Conservation (phyloP, 1,140 invertebrate species). For the Papilio polytes region DNA sequence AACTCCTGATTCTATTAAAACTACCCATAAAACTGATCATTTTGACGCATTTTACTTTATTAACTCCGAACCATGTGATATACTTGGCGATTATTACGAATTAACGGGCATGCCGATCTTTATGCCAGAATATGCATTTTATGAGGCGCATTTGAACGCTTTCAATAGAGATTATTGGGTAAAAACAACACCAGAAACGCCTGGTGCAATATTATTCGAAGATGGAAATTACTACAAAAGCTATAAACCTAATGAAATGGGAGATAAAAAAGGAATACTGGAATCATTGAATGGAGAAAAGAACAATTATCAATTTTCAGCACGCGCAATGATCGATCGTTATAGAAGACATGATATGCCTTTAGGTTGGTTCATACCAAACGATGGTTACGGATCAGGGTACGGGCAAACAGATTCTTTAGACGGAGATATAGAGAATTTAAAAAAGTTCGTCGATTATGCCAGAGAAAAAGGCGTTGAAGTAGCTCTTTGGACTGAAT, state of each 20-base stretch:
- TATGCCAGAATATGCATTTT: slow-evolving; percentile 74
- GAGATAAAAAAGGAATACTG: slow-evolving; percentile 65
- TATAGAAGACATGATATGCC: slow-evolving; percentile 72
- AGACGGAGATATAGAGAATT: slow-evolving; percentile 73
- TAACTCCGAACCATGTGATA: slow-evolving; percentile 59
- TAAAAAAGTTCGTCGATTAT: slow-evolving; percentile 70
- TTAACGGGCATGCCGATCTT: slow-evolving; percentile 71
- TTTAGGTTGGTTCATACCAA: slow-evolving; percentile 76
- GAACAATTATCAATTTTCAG: slow-evolving; percentile 78
- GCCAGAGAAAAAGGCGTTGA: slow-evolving; percentile 67
- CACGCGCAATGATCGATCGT: slow-evolving; percentile 74
- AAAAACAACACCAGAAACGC: slow-evolving; percentile 52
- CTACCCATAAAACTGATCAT: slow-evolving; percentile 55
- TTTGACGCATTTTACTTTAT: slow-evolving; percentile 75
- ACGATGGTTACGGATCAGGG: slow-evolving; percentile 77
- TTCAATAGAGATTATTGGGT: slow-evolving; percentile 80
- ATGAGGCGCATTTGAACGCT: slow-evolving; percentile 75
- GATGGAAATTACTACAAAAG: slow-evolving; percentile 74
- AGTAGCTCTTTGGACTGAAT: slow-evolving; percentile 75
- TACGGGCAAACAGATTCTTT: slow-evolving; percentile 76
- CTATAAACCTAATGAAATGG: slow-evolving; percentile 67
- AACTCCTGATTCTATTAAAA: slow-evolving; percentile 52
- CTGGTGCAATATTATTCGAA: slow-evolving; percentile 69
- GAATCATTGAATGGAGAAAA: slow-evolving; percentile 79
- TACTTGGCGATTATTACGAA: slow-evolving; percentile 74